These are phyloP conservation scores for Gnatocerus cornutus DNA, from an alignment of 2,888 invertebrate species.

Conservation along the genomic window DNA sequence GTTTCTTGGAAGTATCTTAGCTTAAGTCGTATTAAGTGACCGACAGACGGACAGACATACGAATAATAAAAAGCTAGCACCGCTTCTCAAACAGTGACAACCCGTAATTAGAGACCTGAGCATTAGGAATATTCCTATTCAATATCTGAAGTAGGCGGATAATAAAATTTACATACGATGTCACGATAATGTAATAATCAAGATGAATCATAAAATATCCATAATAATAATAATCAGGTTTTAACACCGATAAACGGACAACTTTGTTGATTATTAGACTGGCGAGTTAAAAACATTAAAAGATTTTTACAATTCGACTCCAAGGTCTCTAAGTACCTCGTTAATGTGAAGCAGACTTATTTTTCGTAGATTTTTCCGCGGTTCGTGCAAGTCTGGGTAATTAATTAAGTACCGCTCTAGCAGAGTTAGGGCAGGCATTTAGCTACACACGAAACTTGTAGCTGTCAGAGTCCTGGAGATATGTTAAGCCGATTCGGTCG, in stretches of 20 bases:
- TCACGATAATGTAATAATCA: conserved; percentile 42
- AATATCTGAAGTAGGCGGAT: conserved; percentile 60
- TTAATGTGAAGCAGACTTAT: not conserved
- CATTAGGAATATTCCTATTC: conserved; percentile 61
- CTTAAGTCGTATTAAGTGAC: conserved; percentile 60
- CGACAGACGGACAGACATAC: conserved; percentile 62
- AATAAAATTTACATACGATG: conserved; percentile 45
- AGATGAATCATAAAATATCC: conserved; percentile 45
- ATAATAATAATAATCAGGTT: conserved; percentile 43
- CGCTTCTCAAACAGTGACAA: conserved; percentile 67
- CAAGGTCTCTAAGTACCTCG: conserved; percentile 12
- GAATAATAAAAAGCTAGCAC: conserved; percentile 63
- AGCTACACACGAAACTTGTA: conserved; percentile 57
- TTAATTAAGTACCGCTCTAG: conserved; percentile 57
- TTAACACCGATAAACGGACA: conserved; percentile 36
- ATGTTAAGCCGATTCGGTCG: conserved; percentile 61
- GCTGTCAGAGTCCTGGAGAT: conserved; percentile 60
- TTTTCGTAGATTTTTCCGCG: conserved; percentile 9
- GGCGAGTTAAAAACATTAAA: conserved; percentile 31
- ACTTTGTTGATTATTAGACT: conserved; percentile 34
- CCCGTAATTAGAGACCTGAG: conserved; percentile 66
- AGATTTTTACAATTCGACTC: conserved; percentile 26
- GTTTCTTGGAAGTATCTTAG: conserved; percentile 59
- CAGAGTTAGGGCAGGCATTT: conserved; percentile 57
- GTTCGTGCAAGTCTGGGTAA: conserved; percentile 25